phyloP scores from a whole-genome alignment of 2,888 invertebrate species.

The Heliothis peltigera region DNA sequence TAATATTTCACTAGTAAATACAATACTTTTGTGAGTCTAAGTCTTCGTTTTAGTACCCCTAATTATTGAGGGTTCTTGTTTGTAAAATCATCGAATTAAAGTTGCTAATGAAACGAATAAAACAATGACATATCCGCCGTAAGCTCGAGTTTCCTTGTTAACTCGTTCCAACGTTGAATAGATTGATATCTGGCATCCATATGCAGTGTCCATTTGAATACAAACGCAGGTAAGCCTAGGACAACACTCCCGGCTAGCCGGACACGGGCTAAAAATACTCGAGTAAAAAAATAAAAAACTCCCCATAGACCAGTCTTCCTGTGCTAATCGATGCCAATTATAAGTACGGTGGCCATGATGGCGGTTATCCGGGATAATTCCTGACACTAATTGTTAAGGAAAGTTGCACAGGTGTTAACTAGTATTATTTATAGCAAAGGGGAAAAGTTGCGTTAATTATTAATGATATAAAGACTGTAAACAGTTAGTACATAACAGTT shows the following conservation, averaged over 20 bases:
- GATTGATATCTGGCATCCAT: constrained; percentile 23
- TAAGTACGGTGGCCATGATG: constrained; percentile 61
- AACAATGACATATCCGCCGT: background rate
- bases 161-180: constrained; percentile 6
- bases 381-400: background rate
- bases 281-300: constrained; percentile 71
- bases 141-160: constrained; percentile 23
- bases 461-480: background rate
- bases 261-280: constrained; percentile 73
- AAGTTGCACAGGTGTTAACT: background rate
- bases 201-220: constrained; percentile 40
- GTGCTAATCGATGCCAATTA: constrained; percentile 89
- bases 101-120: constrained; percentile 4
- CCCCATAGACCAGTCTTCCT: constrained; percentile 80
- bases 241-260: constrained; percentile 56
- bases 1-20: too few species aligned
- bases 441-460: constrained; percentile 1
- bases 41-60: too few species aligned
- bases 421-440: constrained; percentile 1
- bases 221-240: constrained; percentile 36
- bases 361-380: constrained; percentile 22
- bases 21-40: too few species aligned
- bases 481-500: background rate
- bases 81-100: constrained; percentile 8
- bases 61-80: too few species aligned